Evolutionary conservation across 1,140 invertebrate species (phyloP).

Genomic region (Drosophila obscura): DNA sequence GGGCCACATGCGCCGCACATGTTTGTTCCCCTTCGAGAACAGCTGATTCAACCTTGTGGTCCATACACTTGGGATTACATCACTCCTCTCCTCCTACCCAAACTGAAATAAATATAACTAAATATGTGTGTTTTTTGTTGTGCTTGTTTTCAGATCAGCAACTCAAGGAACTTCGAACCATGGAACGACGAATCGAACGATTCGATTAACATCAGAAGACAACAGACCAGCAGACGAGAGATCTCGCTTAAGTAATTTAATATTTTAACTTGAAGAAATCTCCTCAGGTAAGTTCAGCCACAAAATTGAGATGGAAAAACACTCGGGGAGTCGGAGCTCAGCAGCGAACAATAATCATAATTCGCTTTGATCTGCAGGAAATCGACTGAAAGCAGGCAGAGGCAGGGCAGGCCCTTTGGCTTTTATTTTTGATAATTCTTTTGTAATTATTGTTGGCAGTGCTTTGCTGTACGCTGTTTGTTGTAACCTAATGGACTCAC

Average conservation of each 20-base stretch:
- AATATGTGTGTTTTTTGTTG: slow-evolving; percentile 4
- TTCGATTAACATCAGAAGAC: slow-evolving; percentile 5
- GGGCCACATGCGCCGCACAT: slow-evolving; percentile 36
- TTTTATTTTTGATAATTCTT: too few relatives aligned
- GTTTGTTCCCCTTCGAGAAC: slow-evolving; percentile 10
- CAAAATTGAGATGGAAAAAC: slow-evolving; percentile 1
- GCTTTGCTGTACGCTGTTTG: too few relatives aligned
- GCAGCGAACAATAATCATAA: slow-evolving; percentile 15
- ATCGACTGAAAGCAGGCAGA: neutral
- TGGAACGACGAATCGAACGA: slow-evolving; percentile 46
- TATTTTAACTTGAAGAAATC: neutral
- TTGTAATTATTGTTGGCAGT: too few relatives aligned
- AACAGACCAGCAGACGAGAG: slow-evolving; percentile 6
- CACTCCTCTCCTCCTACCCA: slow-evolving; percentile 8
- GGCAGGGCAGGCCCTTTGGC: too few relatives aligned
- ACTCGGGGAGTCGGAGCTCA: neutral
- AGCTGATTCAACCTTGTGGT: slow-evolving; percentile 39
- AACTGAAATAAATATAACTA: slow-evolving; percentile 12
- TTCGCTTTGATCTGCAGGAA: slow-evolving; percentile 34
- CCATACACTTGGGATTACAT: slow-evolving; percentile 25
- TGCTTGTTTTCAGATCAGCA: slow-evolving; percentile 41
- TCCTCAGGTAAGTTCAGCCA: slow-evolving; percentile 53
- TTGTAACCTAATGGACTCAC: neutral
- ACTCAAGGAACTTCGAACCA: slow-evolving; percentile 34
- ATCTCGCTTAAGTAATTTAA: slow-evolving; percentile 6